phyloP scores from a whole-genome alignment of 2,113 vertebrate genomes.

The Leucopternis melanops region DNA sequence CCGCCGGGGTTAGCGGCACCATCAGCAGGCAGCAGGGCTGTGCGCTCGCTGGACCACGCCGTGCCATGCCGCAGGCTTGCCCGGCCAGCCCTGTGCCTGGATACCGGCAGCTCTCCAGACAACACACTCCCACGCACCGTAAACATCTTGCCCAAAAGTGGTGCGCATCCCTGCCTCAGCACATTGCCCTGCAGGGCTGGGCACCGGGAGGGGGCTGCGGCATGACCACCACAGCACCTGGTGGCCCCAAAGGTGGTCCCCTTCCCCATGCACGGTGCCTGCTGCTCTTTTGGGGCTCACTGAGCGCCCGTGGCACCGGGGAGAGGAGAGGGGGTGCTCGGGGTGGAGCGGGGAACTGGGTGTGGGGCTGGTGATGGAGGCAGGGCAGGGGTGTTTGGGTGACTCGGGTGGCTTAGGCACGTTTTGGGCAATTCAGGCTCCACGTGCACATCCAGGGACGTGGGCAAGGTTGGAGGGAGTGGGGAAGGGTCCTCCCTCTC shows the following conservation, averaged over 20 bases:
- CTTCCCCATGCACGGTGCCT: accelerated
- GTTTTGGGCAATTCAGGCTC: neutral
- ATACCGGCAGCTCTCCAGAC: constrained; percentile 43
- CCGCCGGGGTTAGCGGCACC: accelerated
- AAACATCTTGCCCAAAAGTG: neutral
- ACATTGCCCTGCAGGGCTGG: neutral
- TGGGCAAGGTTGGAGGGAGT: neutral
- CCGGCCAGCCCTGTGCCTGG: neutral
- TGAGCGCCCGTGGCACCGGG: accelerated
- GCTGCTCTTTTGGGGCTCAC: accelerated
- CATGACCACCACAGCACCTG: accelerated
- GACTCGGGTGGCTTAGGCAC: neutral
- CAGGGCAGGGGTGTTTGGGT: neutral
- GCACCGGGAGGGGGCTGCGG: accelerated
- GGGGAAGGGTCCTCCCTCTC: neutral
- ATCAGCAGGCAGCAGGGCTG: accelerated
- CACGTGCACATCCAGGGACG: neutral
- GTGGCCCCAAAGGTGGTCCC: neutral
- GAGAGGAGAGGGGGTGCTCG: accelerated
- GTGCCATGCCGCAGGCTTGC: accelerated
- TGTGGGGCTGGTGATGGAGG: neutral
- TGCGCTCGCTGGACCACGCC: accelerated
- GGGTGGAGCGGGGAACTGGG: accelerated
- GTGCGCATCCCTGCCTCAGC: neutral
- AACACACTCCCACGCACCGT: neutral